Evolutionary conservation across 2,888 invertebrate genomes (phyloP).

Genomic region (Biston betularia): DNA sequence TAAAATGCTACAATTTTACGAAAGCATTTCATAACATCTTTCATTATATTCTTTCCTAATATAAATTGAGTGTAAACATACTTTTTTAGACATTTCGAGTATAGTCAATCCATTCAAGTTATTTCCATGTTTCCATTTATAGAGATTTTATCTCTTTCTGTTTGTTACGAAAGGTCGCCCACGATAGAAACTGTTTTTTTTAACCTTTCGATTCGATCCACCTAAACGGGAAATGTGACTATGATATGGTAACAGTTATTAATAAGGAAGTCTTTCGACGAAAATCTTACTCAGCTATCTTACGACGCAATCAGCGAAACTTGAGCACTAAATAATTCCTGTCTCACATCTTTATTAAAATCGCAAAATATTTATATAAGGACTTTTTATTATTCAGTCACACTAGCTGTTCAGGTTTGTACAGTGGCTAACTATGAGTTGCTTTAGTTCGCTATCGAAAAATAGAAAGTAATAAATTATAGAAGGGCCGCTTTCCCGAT

Average conservation of each 20-base stretch:
- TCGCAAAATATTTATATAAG: background rate
- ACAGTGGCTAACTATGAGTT: conserved; percentile 8
- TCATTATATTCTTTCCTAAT: conserved; percentile 17
- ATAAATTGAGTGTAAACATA: conserved; percentile 28
- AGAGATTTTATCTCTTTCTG: conserved; percentile 51
- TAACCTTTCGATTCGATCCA: conserved; percentile 70
- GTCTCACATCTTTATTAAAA: too few species aligned
- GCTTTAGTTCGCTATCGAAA: conserved; percentile 73
- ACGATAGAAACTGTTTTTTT: conserved; percentile 55
- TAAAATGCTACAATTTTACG: background rate
- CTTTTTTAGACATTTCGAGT: conserved; percentile 22
- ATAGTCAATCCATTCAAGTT: conserved; percentile 31
- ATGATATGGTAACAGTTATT: too few species aligned
- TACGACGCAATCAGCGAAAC: too few species aligned
- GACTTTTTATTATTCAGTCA: background rate
- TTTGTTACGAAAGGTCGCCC: conserved; percentile 74
- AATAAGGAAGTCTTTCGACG: background rate
- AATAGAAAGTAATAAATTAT: conserved; percentile 83
- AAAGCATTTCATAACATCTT: conserved; percentile 12
- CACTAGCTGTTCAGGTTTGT: conserved; percentile 2
- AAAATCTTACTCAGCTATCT: background rate
- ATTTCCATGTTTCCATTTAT: conserved; percentile 39
- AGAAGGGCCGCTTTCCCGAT: conserved; percentile 78
- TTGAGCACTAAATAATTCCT: too few species aligned
- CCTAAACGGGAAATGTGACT: conserved; percentile 8